Base-by-base conservation (phyloP, 2,113 vertebrate species). In the Climacteris rufus region DNA sequence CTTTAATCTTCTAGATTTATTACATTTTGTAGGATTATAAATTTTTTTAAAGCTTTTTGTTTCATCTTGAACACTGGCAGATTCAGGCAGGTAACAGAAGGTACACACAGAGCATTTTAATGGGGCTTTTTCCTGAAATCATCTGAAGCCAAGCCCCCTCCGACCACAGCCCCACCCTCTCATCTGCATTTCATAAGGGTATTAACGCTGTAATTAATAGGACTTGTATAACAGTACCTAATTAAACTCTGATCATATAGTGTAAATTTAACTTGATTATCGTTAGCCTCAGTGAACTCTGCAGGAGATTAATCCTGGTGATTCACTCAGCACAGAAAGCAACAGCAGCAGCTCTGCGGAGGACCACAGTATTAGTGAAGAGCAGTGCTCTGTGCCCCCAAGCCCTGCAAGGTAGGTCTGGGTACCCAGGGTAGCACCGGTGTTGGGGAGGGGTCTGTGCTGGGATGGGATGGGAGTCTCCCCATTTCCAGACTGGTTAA, bases 211-310 rank as follows among this genome's bases (percentile, higher is more conserved):
- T 96, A 97, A 97, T 97, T 97, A 97, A 96, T 86, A 95, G 81
- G 90, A 74, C 72, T 97, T 97, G 97, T 96, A 61, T 96, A 97
- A 96, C 88, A 85, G 94, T 57, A 87, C 90, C 92, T 96, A 97
- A 97, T 98, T 98, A 97, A 96, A 96, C 65, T 88, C 74, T 92
- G 93, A 96, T 97, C 95, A 88, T 93, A 83, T 78, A 88, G 85
- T 93, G 89, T 95, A 89, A 94, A 97, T 98, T 97, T 97, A 98
- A 97, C 92, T 96, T 96, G 89, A 97, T 97, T 94, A 96, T 91
- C 20, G 25, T 86, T 97, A 82, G 72, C 96, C 83, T 96, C 49
- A 16, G 65, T 95, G 90, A 96, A 96, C 89, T 95, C 88, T 60
- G 91, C 91, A 84, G 96, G 94, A 83, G 83, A 89, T 91, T 97